Evolutionary conservation across 2,797 vertebrate species (phyloP), one percentile per base, ranked within the genome.

Genomic region (Acanthurus lineatus): DNA sequence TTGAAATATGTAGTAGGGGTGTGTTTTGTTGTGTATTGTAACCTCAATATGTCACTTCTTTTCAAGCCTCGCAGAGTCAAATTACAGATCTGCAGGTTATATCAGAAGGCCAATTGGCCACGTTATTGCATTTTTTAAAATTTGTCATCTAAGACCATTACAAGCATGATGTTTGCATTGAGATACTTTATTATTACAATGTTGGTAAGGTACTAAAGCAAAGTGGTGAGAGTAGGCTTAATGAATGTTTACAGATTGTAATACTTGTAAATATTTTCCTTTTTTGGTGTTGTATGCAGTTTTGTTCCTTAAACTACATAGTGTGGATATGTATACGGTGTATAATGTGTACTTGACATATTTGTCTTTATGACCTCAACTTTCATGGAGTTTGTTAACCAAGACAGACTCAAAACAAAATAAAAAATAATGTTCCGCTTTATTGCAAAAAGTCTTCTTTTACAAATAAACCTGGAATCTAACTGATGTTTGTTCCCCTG

Each of bases 191-290:
- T 58, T 44, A 16, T 79, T 22, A 11, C 11, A 67, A 25, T 35
- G 70, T 16, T 60, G 42, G 35, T 77, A 6, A 77, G 63, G 19
- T n/a, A 25, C 5, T 56, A 16, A 66, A 66, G 38, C 9, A 5
- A 59, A 48, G 49, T 75, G 14, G 22, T 58, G 9, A 56, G 38
- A 56, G 38, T 63, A 52, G 15, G 14, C 59, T 67, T 2, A 86
- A 75, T 73, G 58, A 20, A 74, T 65, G 51, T 83, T 82, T 61
- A 74, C 65, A 71, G 15, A 20, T 47, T 49, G 75, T 65, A 32
- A 42, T 38, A 6, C 0, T 51, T 51, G 35, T 58, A 63, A 57
- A 59, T 61, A 20, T 28, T n/a, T 17, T 48, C 32, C 38, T 0
- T 47, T 16, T 11, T 58, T 54, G 5, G 10, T 44, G n/a, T 40